Evolutionary conservation across 1,140 invertebrate species (phyloP), one percentile per base, ranked within the genome.

Genomic region (Chymomyza costata): DNA sequence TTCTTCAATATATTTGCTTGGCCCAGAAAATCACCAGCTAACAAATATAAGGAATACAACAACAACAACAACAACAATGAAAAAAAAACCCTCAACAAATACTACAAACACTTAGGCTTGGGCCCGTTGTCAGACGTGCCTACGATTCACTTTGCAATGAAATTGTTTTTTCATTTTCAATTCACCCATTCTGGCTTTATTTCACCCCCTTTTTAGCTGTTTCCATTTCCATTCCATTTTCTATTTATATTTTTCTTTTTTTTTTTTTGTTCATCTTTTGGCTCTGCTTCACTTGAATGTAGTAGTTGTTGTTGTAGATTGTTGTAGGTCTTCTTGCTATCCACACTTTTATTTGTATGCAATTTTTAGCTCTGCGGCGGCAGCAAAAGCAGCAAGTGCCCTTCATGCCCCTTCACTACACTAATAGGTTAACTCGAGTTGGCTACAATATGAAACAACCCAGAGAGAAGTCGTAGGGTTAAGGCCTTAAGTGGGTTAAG

Each of bases 381-480:
- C 40, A 14, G 13, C 18, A 3, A 8, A 13, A 8, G n/a, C 40
- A 14, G 13, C 18, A 3, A 8, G 15, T 35, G 10, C 25, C 14
- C 17, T n/a, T n/a, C 16, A 0, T 8, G 6, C 32, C 17, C 15
- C 40, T 49, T 41, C 8, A 31, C 54, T 28, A 21, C 71, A 67
- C 68, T 78, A 78, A 78, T 78, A 63, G 71, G 71, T 78, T 78
- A 80, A 78, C 71, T 78, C 69, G 73, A 78, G 73, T 71, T 67
- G 60, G 73, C 67, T 78, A 67, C 73, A 57, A 66, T 66, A 57
- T 41, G n/a, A n/a, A n/a, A n/a, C n/a, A 73, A 54, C 54, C 65
- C 53, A 52, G n/a, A n/a, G n/a, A n/a, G n/a, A n/a, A n/a, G n/a
- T n/a, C n/a, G n/a, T n/a, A n/a, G n/a, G n/a, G n/a, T n/a, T n/a